Base-by-base conservation (phyloP, 2,888 invertebrate species). In the Sesia apiformis region DNA sequence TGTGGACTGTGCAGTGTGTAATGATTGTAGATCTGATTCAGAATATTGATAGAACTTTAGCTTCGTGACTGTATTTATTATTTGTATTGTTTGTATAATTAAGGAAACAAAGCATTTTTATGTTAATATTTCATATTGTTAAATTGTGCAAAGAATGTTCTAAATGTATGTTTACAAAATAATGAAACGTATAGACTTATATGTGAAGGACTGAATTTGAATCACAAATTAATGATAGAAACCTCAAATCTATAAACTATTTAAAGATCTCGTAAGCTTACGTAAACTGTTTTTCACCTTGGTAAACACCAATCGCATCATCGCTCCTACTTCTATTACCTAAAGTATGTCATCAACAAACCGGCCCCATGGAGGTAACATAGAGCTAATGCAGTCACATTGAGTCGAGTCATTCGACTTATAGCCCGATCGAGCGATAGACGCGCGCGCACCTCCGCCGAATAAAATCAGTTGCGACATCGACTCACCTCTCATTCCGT, bases 391-490 rank as follows among this genome's bases (percentile, higher is more conserved):
- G 8, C 8, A n/a, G 46, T n/a, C n/a, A 46, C 46, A 46, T 46
- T 46, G 46, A 46, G 46, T 46, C 46, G 46, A 46, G 46, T 46
- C 46, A 46, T 46, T 46, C 46, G 46, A 46, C 46, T 46, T 46
- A 23, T 7, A 23, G 46, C 23, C 46, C 46, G 46, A 46, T 50
- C 39, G 50, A 50, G 50, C 8, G 50, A 50, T 50, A 39, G 50
- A 39, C 50, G 52, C 64, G 71, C 65, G 56, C 60, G 67, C 61
- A 60, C 64, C 64, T 62, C 64, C 65, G 60, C 55, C 66, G 77
- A 78, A 84, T 85, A 88, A 87, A 86, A 81, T 69, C 69, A 67
- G 65, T 80, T 70, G 74, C 76, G 67, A 65, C 69, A 71, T 63
- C 60, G 65, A 58, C 63, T 64, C 72, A 73, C 81, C 75, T 79